Base-by-base conservation (phyloP, 2,113 vertebrate genomes). In the Pimephales promelas region DNA sequence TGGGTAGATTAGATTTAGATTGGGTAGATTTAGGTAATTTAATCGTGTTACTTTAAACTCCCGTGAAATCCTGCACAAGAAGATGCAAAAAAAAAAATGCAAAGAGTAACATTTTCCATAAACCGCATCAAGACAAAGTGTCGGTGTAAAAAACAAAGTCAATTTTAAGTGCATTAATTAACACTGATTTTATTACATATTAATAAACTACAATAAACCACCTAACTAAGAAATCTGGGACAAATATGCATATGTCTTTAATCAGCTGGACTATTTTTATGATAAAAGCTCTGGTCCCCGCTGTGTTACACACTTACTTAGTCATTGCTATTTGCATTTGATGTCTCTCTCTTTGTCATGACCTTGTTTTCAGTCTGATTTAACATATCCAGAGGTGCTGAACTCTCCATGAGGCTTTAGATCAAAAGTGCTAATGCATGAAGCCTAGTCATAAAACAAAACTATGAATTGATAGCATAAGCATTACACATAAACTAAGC, bases 401-500 rank as follows among this genome's bases (percentile, higher is more conserved):
- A 76, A 76, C 52, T 57, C 52, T 40, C 52, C 54, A 77, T 77
- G 52, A 54, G 52, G 22, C 54, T 76, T 75, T 77, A 57, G 34
- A 77, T 77, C 74, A 77, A 59, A 77, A 57, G 52, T 40, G 52
- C 56, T 59, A 59, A 77, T 77, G 74, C 74, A 59, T 77, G 74
- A 59, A 59, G 22, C 49, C 49, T 54, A 40, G 52, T 22, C 74
- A 40, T 57, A 14, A 57, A 77, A 57, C 31, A 56, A 52, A 40
- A 10, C 31, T 9, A 36, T 59, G 13, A 40, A 59, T 2, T 22
- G 11, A 24, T 24, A 57, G 22, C 74, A n/a, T 57, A 59, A 76
- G 57, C 52, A 40, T 40, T 57, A 40, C 5, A 3, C 49, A 57
- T 34, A 56, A 57, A 22, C 74, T 74, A 11, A 22, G 49, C 26